A percentile compares a stretch with the other conserved stretches of the same genome.
These are phyloP conservation scores for Amyelois transitella DNA, from an alignment of 1,140 invertebrate species.

Conservation along the genomic window DNA sequence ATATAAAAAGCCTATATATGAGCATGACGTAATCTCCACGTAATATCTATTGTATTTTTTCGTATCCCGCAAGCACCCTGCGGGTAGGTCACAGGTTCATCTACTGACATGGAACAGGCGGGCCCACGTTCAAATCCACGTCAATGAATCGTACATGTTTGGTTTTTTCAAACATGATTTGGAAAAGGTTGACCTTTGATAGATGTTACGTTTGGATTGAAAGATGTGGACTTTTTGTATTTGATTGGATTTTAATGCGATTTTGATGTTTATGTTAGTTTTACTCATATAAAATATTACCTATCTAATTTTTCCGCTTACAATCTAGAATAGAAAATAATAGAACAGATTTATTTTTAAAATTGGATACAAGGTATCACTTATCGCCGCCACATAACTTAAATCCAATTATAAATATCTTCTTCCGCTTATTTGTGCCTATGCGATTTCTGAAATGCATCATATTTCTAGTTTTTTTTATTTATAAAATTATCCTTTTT, in stretches of 20 bases:
- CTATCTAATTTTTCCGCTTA: not conserved
- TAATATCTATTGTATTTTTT: not conserved
- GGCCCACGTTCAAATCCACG: constrained; percentile 13
- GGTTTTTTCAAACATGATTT: not conserved
- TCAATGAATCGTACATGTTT: constrained; percentile 19
- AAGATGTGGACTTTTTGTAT: too few relatives aligned
- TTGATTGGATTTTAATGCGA: not conserved
- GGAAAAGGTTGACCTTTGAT: not conserved
- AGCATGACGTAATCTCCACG: too few relatives aligned
- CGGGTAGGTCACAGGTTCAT: constrained; percentile 23
- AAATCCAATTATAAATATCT: too few relatives aligned
- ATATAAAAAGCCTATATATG: too few relatives aligned
- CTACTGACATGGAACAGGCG: constrained; percentile 35
- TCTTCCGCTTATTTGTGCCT: too few relatives aligned
- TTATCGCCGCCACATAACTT: too few relatives aligned
- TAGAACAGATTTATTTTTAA: too few relatives aligned
- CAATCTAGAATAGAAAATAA: too few relatives aligned
- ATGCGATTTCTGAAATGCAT: too few relatives aligned
- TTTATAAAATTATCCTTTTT: too few relatives aligned
- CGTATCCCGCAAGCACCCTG: constrained; percentile 7
- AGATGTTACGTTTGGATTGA: not conserved
- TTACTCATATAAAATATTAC: not conserved
- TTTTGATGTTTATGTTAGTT: not conserved
- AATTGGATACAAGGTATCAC: too few relatives aligned
- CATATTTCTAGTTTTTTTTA: too few relatives aligned